Base-by-base conservation (phyloP, 1,140 invertebrate species). In the Musca domestica region DNA sequence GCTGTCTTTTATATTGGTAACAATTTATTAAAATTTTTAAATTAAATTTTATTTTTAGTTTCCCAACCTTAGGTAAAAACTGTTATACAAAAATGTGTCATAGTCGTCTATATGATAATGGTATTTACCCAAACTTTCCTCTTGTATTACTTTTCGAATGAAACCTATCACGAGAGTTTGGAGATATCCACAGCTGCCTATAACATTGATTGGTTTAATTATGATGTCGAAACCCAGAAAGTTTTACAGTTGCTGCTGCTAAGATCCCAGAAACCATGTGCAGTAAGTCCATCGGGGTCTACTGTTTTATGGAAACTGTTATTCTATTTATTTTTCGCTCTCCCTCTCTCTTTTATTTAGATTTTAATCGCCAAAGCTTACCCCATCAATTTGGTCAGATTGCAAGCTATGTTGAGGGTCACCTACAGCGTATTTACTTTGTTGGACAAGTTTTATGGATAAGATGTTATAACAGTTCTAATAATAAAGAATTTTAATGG, bases 101-200 rank as follows among this genome's bases (percentile, higher is more conserved):
- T 77, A 9, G 69, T 69, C 52, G 73, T 75, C 64, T 79, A 79
- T 70, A 79, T 79, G n/a, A 77, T 73, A 66, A 79, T 77, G 77
- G 76, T 79, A 56, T 61, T 79, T 51, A 71, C 77, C 2, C 77
- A 79, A 67, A 79, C 76, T 64, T 71, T 79, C 22, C 71, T 76
- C 0, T 68, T 79, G 3, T 79, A 79, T 52, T 79, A 74, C 71
- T 79, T 73, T 51, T 77, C 77, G 64, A 79, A 79, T 67, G 76
- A 79, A 71, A 49, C 79, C 1, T 67, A 71, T 46, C 76, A 74
- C 68, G 68, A 78, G 75, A 78, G 76, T 48, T 74, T 76, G 17
- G 34, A 72, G 10, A 69, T 78, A 5, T 69, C 76, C 9, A 78
- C 75, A 41, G 76, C 76, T 41, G 76, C 76, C 12, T 78, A 78